Evolutionary conservation across 92 coral and sea anemone genomes (phyloP), one percentile per base, ranked within the genome.

Genomic region (Phenganax stokvisi): DNA sequence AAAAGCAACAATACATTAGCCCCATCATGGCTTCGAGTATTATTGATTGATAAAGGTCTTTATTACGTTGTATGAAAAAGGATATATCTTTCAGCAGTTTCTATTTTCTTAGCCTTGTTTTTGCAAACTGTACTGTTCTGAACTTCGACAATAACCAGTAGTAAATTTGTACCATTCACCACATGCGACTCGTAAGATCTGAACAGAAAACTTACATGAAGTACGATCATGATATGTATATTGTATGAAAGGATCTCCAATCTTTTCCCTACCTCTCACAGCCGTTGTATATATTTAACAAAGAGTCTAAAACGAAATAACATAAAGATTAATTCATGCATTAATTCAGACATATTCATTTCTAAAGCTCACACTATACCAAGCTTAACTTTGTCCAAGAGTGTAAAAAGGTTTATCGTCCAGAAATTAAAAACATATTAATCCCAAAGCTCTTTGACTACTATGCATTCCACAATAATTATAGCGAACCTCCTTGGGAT

Each of bases 11-110:
- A 13, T 1, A 12, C 65, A 59, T 20, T 13, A 59, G 0, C 3
- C 16, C 15, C 65, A 59, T 59, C 47, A 37, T 37, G 47, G 65
- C 25, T 7, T 59, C 65, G 15, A 12, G 25, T 1, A 12, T 59
- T 12, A 0, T 12, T 0, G 65, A 59, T 59, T 20, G 16, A 13
- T 3, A 13, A 12, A 7, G 15, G 65, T 20, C 25, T 59, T 13
- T 59, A 12, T 20, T 59, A 59, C 65, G 65, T 53, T 9, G 27
- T 29, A 51, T 54, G 25, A 57, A 71, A 80, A 85, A 85, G 88
- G 88, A 85, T 85, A 85, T 74, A 28, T 65, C 54, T 65, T 44
- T n/a, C 57, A 55, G 54, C 77, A 64, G 70, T 77, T 27, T 8
- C 25, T 12, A 85, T 37, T 60, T 63, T 74, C 15, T 54, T 56